Conservation (phyloP, 1,140 invertebrate genomes). For the Temnothorax longispinosus region DNA sequence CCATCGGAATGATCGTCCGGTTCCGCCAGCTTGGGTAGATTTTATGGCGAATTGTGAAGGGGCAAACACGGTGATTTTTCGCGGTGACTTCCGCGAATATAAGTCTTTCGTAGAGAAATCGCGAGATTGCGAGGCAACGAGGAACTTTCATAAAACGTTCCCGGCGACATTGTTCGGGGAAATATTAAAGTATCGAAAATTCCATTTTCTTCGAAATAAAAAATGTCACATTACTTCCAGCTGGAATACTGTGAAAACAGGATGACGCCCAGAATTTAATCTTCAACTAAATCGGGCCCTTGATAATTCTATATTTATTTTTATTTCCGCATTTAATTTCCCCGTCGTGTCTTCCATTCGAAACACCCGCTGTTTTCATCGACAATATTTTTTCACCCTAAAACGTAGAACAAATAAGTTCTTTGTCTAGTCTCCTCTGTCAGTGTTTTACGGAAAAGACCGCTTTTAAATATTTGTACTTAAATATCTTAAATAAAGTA, state of each 20-base stretch:
- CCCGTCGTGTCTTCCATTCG: neutral
- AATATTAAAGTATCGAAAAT: conserved; percentile 25
- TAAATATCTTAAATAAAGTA: neutral
- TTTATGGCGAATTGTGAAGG: conserved; percentile 26
- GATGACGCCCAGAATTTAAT: conserved; percentile 31
- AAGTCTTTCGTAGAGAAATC: conserved; percentile 55
- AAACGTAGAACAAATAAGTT: conserved; percentile 19
- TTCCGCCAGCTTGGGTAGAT: conserved; percentile 18
- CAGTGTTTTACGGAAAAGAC: neutral
- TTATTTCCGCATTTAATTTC: conserved; percentile 8
- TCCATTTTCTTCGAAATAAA: conserved; percentile 29
- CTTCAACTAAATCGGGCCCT: conserved; percentile 4
- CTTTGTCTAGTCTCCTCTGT: neutral
- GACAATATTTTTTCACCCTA: conserved; percentile 39
- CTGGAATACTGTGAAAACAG: conserved; percentile 13
- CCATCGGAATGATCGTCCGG: neutral
- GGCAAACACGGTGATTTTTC: conserved; percentile 45
- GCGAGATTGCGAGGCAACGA: conserved; percentile 25
- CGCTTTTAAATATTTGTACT: conserved; percentile 26
- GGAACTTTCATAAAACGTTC: conserved; percentile 38
- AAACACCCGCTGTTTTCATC: neutral
- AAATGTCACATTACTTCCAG: conserved; percentile 30
- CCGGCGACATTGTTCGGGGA: neutral
- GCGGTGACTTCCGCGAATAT: conserved; percentile 50
- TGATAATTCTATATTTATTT: neutral